Conservation (phyloP, 2,888 invertebrate genomes). For the Lomographa bimaculata region DNA sequence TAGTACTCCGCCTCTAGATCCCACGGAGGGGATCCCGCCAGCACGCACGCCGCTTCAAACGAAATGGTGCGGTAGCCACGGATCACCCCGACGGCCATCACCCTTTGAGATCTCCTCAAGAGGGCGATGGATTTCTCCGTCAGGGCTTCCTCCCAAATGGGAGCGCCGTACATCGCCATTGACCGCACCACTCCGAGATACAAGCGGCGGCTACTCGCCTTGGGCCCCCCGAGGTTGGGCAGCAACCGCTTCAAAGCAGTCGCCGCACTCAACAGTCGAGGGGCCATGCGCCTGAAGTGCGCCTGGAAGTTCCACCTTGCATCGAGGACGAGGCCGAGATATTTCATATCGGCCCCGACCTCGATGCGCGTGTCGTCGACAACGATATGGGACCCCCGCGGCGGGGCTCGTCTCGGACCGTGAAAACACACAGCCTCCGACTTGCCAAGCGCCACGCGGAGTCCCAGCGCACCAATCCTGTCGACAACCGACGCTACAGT, state of each 20-base stretch:
- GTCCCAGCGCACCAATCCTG: neutral
- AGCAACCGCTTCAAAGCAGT: constrained; percentile 1
- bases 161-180: constrained; percentile 5
- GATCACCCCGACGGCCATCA: constrained; percentile 3
- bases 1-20: constrained; percentile 10
- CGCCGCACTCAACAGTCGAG: constrained; percentile 3
- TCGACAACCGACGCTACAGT: neutral
- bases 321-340: constrained; percentile 17
- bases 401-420: neutral
- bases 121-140: neutral
- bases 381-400: neutral
- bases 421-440: constrained; percentile 6
- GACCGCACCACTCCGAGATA: neutral
- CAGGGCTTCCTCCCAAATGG: neutral
- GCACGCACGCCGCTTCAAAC: constrained; percentile 8
- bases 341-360: constrained; percentile 4
- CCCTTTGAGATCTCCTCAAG: constrained; percentile 3
- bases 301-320: constrained; percentile 13
- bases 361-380: neutral
- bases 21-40: constrained; percentile 15
- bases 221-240: neutral
- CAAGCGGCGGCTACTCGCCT: neutral
- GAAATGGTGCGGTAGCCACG: constrained; percentile 16
- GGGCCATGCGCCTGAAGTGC: neutral
- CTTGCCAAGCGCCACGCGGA: constrained; percentile 9